Base-by-base conservation (phyloP, 2,888 invertebrate species). In the Galeruca laticollis region DNA sequence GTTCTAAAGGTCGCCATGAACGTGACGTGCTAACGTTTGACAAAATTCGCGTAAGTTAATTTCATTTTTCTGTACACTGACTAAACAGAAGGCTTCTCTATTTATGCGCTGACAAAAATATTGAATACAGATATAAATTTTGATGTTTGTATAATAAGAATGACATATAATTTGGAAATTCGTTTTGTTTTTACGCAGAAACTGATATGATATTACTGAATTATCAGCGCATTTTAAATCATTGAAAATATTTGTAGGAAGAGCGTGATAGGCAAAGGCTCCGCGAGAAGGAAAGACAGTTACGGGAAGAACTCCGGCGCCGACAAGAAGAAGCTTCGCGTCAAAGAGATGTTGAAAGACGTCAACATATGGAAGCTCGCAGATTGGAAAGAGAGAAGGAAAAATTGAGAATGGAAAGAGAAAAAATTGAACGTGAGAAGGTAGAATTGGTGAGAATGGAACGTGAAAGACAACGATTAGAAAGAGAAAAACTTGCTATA, bases 351-450 rank as follows among this genome's bases (percentile, higher is more conserved):
- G 75, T 80, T 15, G 95, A 96, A 81, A 88, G 95, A 2, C 89
- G 93, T 10, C 94, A 96, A 83, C 90, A 94, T 4, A 93, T 93
- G 82, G 96, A 97, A 86, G 94, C 95, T 43, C 89, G 92, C 54
- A 91, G 94, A 62, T 88, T 96, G 62, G 93, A 92, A 71, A 88
- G 94, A 60, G 95, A 96, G 83, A 88, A 94, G 31, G 93, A 94
- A 80, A 93, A 94, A 51, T 86, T 96, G 73, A 89, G 93, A 56
- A 86, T 94, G 13, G 97, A 97, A 85, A 90, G 95, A 21, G 96
- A 96, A 79, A 91, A 93, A 77, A 91, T 97, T 64, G 97, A 97
- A 82, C 90, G 94, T 2, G 96, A 96, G 82, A 94, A 94, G 85
- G 92, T 93, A 15, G 96, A 97, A 82, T 84, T 96, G 26, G 86